These are phyloP conservation scores for Drosophila kikkawai DNA, from an alignment of 1,140 invertebrate genomes.

Conservation along the genomic window DNA sequence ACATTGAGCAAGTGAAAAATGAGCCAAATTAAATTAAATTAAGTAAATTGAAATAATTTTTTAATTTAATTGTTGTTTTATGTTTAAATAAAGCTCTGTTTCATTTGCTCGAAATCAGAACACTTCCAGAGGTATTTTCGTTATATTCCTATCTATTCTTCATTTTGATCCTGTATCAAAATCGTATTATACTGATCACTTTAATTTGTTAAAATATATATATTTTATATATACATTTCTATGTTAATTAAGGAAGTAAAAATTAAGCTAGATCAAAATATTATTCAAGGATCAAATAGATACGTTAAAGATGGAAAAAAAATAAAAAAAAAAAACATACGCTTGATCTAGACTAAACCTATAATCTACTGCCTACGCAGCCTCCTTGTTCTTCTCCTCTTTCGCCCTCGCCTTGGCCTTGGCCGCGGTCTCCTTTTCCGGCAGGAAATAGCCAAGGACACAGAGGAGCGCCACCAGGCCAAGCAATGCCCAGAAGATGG, in stretches of 20 bases:
- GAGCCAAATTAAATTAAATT: background rate
- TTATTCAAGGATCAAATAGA: background rate
- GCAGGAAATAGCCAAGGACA: constrained; percentile 55
- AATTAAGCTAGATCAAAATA: background rate
- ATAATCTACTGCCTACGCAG: background rate
- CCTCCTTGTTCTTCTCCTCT: constrained; percentile 7
- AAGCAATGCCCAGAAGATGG: constrained; percentile 68
- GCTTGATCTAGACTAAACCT: constrained; percentile 23
- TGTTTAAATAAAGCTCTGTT: background rate
- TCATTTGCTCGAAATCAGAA: background rate
- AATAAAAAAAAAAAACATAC: background rate
- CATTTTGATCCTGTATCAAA: background rate
- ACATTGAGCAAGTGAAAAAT: background rate
- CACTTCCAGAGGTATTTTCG: constrained; percentile 1
- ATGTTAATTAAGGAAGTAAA: background rate
- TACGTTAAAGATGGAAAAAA: no score
- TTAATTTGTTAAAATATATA: no score
- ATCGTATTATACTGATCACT: background rate
- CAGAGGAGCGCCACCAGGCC: constrained; percentile 38
- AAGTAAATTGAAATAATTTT: no score
- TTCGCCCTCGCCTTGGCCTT: constrained; percentile 13
- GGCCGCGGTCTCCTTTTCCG: constrained; percentile 42
- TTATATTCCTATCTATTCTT: background rate
- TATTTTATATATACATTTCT: background rate
- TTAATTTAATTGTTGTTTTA: no score